Conservation (phyloP, 2,113 vertebrate genomes). For the Pyrgilauda ruficollis region DNA sequence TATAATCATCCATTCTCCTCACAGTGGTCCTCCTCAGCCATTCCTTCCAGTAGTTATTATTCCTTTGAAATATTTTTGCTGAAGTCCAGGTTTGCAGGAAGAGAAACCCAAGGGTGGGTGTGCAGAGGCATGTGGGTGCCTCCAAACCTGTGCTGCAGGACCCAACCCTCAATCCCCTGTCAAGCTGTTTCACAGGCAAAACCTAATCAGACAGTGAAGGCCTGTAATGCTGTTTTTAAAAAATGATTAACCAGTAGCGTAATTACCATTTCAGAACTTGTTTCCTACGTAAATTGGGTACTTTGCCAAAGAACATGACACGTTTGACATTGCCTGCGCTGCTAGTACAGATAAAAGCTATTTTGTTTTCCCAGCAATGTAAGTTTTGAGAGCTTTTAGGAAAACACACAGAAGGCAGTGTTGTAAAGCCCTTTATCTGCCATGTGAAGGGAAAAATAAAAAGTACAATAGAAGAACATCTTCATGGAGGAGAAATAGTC, state of each 20-base stretch:
- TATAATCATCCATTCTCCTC: not conserved
- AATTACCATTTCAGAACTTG: slow-evolving; percentile 29
- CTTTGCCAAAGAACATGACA: slow-evolving; percentile 43
- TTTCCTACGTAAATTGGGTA: slow-evolving; percentile 8
- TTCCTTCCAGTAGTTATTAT: not conserved
- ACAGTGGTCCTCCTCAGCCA: not conserved
- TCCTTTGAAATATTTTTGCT: not conserved
- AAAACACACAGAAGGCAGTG: not conserved
- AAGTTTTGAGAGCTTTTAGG: slow-evolving; percentile 15
- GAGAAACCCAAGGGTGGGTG: not conserved
- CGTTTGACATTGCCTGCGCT: not conserved
- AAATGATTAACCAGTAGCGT: slow-evolving; percentile 40
- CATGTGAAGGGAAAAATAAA: not conserved
- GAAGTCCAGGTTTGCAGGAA: not conserved
- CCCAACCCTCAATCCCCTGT: not conserved
- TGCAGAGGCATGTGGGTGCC: not conserved
- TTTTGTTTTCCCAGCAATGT: slow-evolving; percentile 21
- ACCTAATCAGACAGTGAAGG: not conserved
- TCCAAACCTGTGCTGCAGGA: not conserved
- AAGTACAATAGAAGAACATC: slow-evolving; percentile 6
- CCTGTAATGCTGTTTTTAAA: not conserved
- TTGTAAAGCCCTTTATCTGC: slow-evolving; percentile 32
- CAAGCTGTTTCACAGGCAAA: not conserved
- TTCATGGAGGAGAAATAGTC: not conserved
- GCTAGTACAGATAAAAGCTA: slow-evolving; percentile 17